These are phyloP conservation scores for Brachionus asplanchnoidis DNA, from an alignment of 1,140 invertebrate species.

Conservation along the genomic window DNA sequence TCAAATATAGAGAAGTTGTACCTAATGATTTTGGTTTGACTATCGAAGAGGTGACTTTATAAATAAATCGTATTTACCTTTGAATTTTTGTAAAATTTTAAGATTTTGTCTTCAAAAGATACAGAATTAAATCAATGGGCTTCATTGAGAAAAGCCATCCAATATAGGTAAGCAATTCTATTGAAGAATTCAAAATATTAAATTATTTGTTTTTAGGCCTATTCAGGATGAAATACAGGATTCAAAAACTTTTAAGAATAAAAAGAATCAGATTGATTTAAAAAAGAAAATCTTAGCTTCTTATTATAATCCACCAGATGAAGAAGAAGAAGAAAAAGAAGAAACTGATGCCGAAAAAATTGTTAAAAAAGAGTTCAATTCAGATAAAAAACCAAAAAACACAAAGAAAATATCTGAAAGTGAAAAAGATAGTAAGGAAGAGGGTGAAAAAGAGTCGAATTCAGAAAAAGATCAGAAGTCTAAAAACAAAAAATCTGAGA, in stretches of 20 bases:
- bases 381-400: constrained; percentile 42
- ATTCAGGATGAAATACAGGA: constrained; percentile 2
- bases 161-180: constrained; percentile 59
- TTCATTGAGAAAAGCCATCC: constrained; percentile 80
- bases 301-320: constrained; percentile 28
- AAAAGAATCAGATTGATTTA: constrained; percentile 32
- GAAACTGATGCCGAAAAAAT: constrained; percentile 17
- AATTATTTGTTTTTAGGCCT: background rate
- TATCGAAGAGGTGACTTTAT: constrained; percentile 68
- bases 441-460: background rate
- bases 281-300: background rate
- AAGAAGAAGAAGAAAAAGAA: constrained; percentile 46
- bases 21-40: constrained; percentile 82
- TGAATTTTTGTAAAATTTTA: constrained; percentile 47
- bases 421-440: background rate
- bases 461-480: background rate
- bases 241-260: constrained; percentile 21
- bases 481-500: background rate
- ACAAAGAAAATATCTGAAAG: background rate
- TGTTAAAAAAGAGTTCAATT: constrained; percentile 43
- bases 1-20: constrained; percentile 70
- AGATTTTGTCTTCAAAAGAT: constrained; percentile 84
- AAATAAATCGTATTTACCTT: background rate
- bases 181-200: background rate
- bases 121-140: constrained; percentile 90